Conservation (phyloP, 2,888 invertebrate genomes). For the Polylopha cassiicola region DNA sequence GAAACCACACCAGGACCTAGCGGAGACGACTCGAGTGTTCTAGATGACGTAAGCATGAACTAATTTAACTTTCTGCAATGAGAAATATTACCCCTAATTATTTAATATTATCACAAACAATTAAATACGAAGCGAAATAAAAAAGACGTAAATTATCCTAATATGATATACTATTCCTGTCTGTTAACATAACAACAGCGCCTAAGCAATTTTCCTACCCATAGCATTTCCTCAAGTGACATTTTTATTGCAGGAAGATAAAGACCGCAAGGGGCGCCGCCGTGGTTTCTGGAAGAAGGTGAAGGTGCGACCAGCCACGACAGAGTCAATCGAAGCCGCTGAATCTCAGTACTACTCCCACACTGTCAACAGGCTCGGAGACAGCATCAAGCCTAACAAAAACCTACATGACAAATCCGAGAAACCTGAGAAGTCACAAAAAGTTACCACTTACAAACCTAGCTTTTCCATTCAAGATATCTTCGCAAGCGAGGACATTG, state of each 20-base stretch:
- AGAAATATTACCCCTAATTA: no score
- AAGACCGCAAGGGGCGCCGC: slow-evolving; percentile 58
- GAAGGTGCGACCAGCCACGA: slow-evolving; percentile 73
- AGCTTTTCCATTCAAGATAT: slow-evolving; percentile 50
- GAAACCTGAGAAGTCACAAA: slow-evolving; percentile 39
- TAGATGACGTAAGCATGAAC: slow-evolving; percentile 46
- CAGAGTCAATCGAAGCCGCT: slow-evolving; percentile 85
- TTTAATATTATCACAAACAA: no score
- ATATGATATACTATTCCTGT: no score
- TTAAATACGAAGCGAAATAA: no score
- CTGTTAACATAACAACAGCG: no score
- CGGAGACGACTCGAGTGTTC: slow-evolving; percentile 36
- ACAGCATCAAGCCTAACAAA: slow-evolving; percentile 40
- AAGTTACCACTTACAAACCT: slow-evolving; percentile 63
- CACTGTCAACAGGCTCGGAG: slow-evolving; percentile 73
- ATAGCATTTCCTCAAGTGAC: slow-evolving; percentile 18
- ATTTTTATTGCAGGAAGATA: slow-evolving; percentile 30
- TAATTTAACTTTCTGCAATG: no score
- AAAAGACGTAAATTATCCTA: no score
- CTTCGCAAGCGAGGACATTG: slow-evolving; percentile 42
- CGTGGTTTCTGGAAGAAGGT: slow-evolving; percentile 87
- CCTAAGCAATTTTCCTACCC: no score
- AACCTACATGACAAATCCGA: slow-evolving; percentile 42
- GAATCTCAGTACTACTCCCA: slow-evolving; percentile 84
- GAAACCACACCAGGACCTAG: slow-evolving; percentile 40